phyloP scores from a whole-genome alignment of 2,113 vertebrate genomes.

The Haplotaxodon microlepis region DNA sequence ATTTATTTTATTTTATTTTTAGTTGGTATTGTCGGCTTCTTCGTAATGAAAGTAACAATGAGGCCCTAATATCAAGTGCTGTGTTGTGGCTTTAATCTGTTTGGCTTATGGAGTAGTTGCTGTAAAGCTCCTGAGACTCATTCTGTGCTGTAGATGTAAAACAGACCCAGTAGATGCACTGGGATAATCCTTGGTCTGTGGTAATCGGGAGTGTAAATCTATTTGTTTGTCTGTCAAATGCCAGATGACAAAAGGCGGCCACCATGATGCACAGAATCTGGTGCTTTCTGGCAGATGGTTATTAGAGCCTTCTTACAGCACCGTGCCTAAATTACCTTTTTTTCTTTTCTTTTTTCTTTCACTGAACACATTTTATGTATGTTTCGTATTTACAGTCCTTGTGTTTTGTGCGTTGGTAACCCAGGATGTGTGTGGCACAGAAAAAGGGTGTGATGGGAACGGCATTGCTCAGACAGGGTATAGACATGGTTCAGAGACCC shows the following conservation, averaged over 20 bases:
- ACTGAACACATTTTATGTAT: conserved; percentile 17
- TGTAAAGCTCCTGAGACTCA: conserved; percentile 6
- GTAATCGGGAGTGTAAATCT: conserved; percentile 38
- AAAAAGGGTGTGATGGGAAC: conserved; percentile 49
- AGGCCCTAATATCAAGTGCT: not conserved
- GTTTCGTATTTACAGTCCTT: conserved; percentile 21
- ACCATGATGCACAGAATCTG: conserved; percentile 18
- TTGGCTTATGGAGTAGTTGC: not conserved
- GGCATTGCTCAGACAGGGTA: conserved; percentile 30
- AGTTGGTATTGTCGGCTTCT: not conserved
- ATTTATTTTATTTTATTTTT: not conserved
- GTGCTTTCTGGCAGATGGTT: not conserved
- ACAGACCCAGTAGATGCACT: conserved; percentile 23
- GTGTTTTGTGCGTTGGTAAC: conserved; percentile 27
- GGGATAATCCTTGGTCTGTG: conserved; percentile 27
- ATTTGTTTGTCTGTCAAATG: conserved; percentile 12
- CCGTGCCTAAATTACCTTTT: conserved; percentile 1
- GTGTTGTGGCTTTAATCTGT: not conserved
- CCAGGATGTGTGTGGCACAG: conserved; percentile 33
- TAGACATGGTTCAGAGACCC: conserved; percentile 35
- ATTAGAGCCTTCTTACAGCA: conserved; percentile 1
- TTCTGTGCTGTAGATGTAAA: conserved; percentile 23
- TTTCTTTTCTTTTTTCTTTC: not conserved
- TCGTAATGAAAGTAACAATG: not conserved
- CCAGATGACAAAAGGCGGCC: conserved; percentile 16